A percentile compares a stretch with the other conserved stretches of the same genome.
Conservation (phyloP, 2,113 vertebrate genomes). For the Neogobius melanostomus region DNA sequence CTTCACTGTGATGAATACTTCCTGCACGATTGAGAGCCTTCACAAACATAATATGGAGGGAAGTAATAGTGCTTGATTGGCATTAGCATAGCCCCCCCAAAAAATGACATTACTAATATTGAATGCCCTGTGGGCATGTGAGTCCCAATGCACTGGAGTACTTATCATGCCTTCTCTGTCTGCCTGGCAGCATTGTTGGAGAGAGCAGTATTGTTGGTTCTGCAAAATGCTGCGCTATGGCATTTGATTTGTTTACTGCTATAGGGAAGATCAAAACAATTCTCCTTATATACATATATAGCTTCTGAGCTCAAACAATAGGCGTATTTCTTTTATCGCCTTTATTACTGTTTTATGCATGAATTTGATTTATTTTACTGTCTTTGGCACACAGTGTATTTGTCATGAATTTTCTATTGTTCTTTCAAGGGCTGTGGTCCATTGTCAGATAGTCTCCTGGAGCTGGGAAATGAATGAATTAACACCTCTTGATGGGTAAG, state of each 20-base stretch:
- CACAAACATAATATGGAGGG: slow-evolving; percentile 15
- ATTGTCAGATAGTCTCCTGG: slow-evolving; percentile 14
- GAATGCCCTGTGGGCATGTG: slow-evolving; percentile 49
- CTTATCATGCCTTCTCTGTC: slow-evolving; percentile 64
- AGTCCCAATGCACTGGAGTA: slow-evolving; percentile 70
- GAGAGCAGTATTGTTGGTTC: slow-evolving; percentile 51
- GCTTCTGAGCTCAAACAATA: slow-evolving; percentile 13
- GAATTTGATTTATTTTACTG: slow-evolving; percentile 53
- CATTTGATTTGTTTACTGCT: slow-evolving; percentile 59
- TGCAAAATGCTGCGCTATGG: slow-evolving; percentile 53
- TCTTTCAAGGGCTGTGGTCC: slow-evolving; percentile 24
- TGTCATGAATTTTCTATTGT: slow-evolving; percentile 16
- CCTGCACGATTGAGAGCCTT: no score
- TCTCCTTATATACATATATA: slow-evolving; percentile 22
- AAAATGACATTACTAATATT: slow-evolving; percentile 69
- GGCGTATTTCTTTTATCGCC: slow-evolving; percentile 21
- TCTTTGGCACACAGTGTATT: slow-evolving; percentile 22
- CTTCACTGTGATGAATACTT: no score
- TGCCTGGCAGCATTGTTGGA: slow-evolving; percentile 61
- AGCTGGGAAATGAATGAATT: slow-evolving; percentile 54
- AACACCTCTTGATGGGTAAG: slow-evolving; percentile 67
- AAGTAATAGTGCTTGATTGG: slow-evolving; percentile 69
- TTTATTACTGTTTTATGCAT: slow-evolving; percentile 49
- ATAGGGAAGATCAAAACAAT: slow-evolving; percentile 39
- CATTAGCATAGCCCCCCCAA: slow-evolving; percentile 71